phyloP scores from a whole-genome alignment of 1,140 invertebrate genomes.

The Diorhabda elongata region DNA sequence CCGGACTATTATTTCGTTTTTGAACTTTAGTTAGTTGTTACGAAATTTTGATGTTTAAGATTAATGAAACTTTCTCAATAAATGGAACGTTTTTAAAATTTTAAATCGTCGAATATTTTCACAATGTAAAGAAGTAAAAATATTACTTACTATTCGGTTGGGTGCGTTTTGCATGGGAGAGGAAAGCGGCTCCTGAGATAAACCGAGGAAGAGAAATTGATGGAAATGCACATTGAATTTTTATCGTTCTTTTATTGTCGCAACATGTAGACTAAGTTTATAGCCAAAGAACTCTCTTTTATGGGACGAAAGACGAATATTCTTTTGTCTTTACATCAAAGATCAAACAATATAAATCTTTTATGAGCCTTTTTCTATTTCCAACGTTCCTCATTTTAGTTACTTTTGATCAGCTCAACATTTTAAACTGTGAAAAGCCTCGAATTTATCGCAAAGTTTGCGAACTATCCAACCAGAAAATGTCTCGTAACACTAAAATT shows the following conservation, averaged over 20 bases:
- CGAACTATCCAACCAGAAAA: too few species aligned
- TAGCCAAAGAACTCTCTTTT: slow-evolving; percentile 35
- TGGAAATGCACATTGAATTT: slow-evolving; percentile 41
- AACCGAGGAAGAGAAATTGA: slow-evolving; percentile 33
- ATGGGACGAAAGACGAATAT: slow-evolving; percentile 31
- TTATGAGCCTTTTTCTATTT: slow-evolving; percentile 24
- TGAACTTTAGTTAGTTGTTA: too few species aligned
- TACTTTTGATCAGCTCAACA: slow-evolving; percentile 10
- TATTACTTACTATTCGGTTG: slow-evolving; percentile 8
- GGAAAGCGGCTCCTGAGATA: slow-evolving; percentile 27
- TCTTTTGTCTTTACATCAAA: slow-evolving; percentile 34
- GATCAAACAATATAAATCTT: slow-evolving; percentile 39
- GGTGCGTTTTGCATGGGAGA: slow-evolving; percentile 22
- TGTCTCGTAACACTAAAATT: too few species aligned
- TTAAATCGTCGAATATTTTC: background rate
- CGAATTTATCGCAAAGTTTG: too few species aligned
- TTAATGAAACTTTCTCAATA: background rate
- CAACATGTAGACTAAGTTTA: slow-evolving; percentile 41
- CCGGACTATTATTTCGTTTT: too few species aligned
- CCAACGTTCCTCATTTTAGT: slow-evolving; percentile 10
- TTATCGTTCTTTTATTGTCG: slow-evolving; percentile 41
- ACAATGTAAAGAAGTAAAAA: background rate
- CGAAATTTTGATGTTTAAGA: too few species aligned
- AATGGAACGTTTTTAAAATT: background rate
- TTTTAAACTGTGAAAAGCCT: background rate